Conservation (phyloP, 1,140 invertebrate species). For the Hermetia illucens region DNA sequence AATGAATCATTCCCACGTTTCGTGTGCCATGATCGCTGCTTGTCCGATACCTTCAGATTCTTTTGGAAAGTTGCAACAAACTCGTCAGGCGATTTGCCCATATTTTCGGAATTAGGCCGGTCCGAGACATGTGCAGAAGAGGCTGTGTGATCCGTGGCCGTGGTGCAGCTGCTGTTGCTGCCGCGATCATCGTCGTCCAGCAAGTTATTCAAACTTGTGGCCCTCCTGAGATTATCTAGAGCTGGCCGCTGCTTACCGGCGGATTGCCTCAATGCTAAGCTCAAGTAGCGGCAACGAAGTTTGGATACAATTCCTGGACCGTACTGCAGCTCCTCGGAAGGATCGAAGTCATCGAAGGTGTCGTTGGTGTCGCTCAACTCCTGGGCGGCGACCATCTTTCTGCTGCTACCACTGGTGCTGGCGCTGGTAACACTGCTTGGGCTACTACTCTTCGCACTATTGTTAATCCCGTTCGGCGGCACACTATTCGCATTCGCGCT, state of each 20-base stretch:
- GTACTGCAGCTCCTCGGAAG: slow-evolving; percentile 65
- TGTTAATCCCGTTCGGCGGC: not conserved
- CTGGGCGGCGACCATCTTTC: slow-evolving; percentile 30
- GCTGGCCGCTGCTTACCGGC: slow-evolving; percentile 41
- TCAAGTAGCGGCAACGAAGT: slow-evolving; percentile 69
- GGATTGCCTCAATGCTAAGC: slow-evolving; percentile 56
- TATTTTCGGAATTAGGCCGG: not conserved
- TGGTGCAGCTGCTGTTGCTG: slow-evolving; percentile 10
- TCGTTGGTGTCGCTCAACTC: slow-evolving; percentile 25
- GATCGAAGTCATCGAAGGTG: slow-evolving; percentile 14
- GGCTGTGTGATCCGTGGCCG: no score
- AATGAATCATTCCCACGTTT: slow-evolving; percentile 33
- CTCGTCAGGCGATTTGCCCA: not conserved
- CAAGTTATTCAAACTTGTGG: slow-evolving; percentile 71
- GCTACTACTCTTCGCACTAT: not conserved
- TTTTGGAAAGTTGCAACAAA: not conserved
- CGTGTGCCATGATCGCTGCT: slow-evolving; percentile 17
- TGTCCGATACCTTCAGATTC: not conserved
- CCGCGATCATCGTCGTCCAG: slow-evolving; percentile 42
- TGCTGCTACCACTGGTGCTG: slow-evolving; percentile 11
- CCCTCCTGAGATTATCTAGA: slow-evolving; percentile 51
- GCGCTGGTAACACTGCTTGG: not conserved
- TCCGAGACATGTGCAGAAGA: no score
- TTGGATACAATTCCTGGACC: slow-evolving; percentile 84
- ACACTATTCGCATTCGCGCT: not conserved